These are phyloP conservation scores for Rhinoptilus africanus DNA, from an alignment of 2,113 vertebrate genomes.

Conservation along the genomic window DNA sequence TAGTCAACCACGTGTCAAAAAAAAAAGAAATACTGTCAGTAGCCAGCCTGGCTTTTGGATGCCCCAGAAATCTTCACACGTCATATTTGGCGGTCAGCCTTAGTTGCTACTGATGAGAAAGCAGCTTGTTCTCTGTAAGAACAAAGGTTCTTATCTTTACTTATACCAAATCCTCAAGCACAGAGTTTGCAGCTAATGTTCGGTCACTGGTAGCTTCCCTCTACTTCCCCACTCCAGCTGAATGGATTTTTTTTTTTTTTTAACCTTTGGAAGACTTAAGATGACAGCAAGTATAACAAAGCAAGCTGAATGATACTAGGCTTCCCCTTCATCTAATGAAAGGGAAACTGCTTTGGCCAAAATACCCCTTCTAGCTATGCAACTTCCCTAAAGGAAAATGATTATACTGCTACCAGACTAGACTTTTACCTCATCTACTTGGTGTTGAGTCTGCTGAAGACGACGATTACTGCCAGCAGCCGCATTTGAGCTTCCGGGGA, in stretches of 20 bases:
- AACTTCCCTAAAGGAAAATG: not conserved
- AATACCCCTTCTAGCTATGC: not conserved
- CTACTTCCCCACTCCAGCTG: not conserved
- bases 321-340: not conserved
- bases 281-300: not conserved
- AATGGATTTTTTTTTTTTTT: not conserved
- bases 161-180: not conserved
- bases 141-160: not conserved
- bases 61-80: not conserved
- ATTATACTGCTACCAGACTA: not conserved
- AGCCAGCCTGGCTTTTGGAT: not conserved
- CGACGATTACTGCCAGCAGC: conserved; percentile 67
- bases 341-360: not conserved
- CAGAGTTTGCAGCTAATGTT: not conserved
- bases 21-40: not conserved
- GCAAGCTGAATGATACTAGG: not conserved
- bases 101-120: not conserved
- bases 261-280: not conserved
- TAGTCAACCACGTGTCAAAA: fast-evolving
- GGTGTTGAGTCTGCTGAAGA: conserved; percentile 80
- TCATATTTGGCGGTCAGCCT: not conserved
- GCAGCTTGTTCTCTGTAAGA: not conserved
- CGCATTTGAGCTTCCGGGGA: conserved; percentile 27
- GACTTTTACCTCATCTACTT: conserved; percentile 79
- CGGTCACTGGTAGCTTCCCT: not conserved